Percentiles rank a stretch among this genome's conserved stretches.
phyloP scores from a whole-genome alignment of 2,797 vertebrate species.

The Hipposideros larvatus region DNA sequence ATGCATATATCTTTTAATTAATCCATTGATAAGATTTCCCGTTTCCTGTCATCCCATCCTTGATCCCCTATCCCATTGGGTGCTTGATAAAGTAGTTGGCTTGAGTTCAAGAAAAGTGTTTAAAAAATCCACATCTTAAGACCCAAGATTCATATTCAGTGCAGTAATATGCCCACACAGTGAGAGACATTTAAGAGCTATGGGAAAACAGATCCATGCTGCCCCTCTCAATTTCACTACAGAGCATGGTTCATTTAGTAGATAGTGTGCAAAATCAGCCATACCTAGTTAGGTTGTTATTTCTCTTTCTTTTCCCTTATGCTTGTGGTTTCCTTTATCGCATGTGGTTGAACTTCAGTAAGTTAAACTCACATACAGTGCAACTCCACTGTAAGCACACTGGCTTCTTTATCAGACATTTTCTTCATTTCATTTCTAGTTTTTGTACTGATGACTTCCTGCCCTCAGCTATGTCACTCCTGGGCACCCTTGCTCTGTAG shows the following conservation, averaged over 20 bases:
- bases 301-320: background rate
- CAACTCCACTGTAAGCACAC: background rate
- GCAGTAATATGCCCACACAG: background rate
- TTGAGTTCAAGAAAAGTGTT: constrained; percentile 10
- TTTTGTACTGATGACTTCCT: background rate
- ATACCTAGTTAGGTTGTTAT: background rate
- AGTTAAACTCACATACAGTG: background rate
- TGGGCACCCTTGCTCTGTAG: background rate
- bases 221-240: background rate
- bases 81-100: background rate
- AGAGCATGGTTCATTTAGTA: background rate
- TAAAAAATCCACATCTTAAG: constrained; percentile 6
- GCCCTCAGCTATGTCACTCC: background rate
- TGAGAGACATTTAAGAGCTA: background rate
- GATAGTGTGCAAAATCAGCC: background rate
- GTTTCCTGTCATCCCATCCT: background rate
- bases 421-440: background rate
- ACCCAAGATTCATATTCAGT: background rate
- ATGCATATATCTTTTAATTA: background rate
- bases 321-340: background rate
- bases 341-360: background rate
- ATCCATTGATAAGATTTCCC: background rate
- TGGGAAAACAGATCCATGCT: background rate
- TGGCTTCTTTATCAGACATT: background rate
- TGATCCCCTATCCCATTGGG: background rate